Percentiles rank a stretch among this genome's conserved stretches.
Evolutionary conservation across 1,140 invertebrate species (phyloP).

Genomic region (Piezodorus guildinii): DNA sequence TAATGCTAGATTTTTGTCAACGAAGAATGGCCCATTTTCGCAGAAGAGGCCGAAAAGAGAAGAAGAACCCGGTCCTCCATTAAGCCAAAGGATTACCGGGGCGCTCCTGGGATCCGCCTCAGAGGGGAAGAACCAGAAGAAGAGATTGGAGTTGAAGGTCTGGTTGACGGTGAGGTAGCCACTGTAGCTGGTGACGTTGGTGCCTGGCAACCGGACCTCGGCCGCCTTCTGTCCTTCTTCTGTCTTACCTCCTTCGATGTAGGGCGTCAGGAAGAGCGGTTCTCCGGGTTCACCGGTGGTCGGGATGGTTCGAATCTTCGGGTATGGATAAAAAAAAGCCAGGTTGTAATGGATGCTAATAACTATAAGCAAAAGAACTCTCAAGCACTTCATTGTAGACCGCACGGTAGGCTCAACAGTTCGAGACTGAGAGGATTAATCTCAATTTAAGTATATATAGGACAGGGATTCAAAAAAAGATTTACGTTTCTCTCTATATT

Average conservation of each 20-base stretch:
- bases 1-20: constrained; percentile 48
- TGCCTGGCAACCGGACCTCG: constrained; percentile 17
- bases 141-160: constrained; percentile 47
- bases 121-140: constrained; percentile 69
- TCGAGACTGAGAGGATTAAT: no score
- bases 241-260: constrained; percentile 21
- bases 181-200: constrained; percentile 36
- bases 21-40: constrained; percentile 43
- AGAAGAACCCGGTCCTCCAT: constrained; percentile 48
- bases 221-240: constrained; percentile 20
- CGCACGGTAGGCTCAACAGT: no score
- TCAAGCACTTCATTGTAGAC: no score
- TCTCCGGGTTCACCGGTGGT: not conserved
- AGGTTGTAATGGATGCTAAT: no score
- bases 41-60: constrained; percentile 43
- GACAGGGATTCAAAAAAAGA: no score
- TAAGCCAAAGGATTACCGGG: constrained; percentile 61
- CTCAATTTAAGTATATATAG: no score
- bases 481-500: no score
- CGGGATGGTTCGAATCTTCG: no score
- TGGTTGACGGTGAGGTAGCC: constrained; percentile 35
- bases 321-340: no score
- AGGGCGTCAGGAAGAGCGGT: constrained; percentile 25
- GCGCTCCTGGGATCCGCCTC: constrained; percentile 36
- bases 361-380: no score